A percentile compares a stretch with the other conserved stretches of the same genome.
These are phyloP conservation scores for Stomatorhinus walkeri DNA, from an alignment of 2,797 vertebrate species.

Conservation along the genomic window DNA sequence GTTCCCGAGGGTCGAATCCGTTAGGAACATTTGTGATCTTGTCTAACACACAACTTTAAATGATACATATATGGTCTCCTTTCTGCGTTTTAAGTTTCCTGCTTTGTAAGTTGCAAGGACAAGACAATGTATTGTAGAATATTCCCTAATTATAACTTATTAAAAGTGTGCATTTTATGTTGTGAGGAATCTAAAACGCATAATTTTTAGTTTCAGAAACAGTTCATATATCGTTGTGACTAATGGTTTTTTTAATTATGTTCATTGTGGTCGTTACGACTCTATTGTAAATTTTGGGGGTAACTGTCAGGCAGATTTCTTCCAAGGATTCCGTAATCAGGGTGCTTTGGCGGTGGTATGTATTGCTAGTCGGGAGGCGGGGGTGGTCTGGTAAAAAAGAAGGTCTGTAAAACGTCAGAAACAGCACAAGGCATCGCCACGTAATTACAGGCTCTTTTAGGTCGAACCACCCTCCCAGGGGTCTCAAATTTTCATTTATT, in stretches of 20 bases:
- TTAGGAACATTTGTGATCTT: neutral
- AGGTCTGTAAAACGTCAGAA: constrained; percentile 71
- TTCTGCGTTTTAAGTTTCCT: neutral
- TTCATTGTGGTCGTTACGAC: neutral
- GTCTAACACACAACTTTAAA: neutral
- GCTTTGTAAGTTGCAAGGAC: neutral
- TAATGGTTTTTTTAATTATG: neutral
- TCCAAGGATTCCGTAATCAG: constrained; percentile 39
- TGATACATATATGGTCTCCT: neutral
- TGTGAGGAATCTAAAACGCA: neutral
- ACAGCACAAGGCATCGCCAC: constrained; percentile 69
- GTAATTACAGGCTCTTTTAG: constrained; percentile 74
- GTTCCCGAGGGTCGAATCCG: neutral
- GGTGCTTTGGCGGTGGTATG: constrained; percentile 21
- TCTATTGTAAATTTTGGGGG: neutral
- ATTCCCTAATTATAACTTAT: neutral
- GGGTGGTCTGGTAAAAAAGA: constrained; percentile 45
- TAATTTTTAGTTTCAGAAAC: neutral
- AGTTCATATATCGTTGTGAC: neutral
- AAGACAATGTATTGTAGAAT: neutral
- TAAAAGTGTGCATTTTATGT: neutral
- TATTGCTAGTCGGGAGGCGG: constrained; percentile 31
- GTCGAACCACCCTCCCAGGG: constrained; percentile 60
- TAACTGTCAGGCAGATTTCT: neutral
- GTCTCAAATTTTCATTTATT: constrained; percentile 60